Percentiles rank a stretch among this genome's conserved stretches.
phyloP scores from a whole-genome alignment of 2,113 vertebrate species.

The Microcebus lehilahytsara region DNA sequence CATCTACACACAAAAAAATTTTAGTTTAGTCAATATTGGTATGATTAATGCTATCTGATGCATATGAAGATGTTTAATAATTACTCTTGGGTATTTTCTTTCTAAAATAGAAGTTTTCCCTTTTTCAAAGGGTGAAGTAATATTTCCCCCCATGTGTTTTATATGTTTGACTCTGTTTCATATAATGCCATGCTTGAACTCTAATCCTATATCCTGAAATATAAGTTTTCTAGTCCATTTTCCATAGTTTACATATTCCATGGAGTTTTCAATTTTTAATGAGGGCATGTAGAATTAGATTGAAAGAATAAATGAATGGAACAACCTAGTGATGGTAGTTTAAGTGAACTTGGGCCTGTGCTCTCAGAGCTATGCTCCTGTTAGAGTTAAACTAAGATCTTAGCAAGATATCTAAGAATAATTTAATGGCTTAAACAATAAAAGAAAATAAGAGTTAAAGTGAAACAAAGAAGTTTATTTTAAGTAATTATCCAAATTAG shows the following conservation, averaged over 20 bases:
- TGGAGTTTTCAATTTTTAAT: neutral
- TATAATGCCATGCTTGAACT: neutral
- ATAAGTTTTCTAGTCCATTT: neutral
- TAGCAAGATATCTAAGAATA: neutral
- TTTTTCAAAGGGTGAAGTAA: neutral
- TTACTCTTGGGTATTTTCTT: neutral
- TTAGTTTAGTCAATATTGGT: neutral
- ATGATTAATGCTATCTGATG: neutral
- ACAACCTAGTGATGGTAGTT: neutral
- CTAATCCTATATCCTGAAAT: neutral
- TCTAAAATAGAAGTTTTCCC: neutral
- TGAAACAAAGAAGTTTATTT: neutral
- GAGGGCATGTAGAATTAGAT: neutral
- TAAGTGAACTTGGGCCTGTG: neutral
- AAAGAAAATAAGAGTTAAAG: neutral
- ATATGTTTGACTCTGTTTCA: neutral
- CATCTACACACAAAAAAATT: neutral
- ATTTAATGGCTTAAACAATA: neutral
- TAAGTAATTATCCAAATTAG: neutral
- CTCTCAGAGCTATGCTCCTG: neutral
- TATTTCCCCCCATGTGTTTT: neutral
- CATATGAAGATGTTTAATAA: neutral
- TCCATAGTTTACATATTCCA: neutral
- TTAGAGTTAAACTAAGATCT: neutral
- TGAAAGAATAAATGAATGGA: neutral